Evolutionary conservation across 2,113 vertebrate genomes (phyloP).

Genomic region (Xenopus borealis): DNA sequence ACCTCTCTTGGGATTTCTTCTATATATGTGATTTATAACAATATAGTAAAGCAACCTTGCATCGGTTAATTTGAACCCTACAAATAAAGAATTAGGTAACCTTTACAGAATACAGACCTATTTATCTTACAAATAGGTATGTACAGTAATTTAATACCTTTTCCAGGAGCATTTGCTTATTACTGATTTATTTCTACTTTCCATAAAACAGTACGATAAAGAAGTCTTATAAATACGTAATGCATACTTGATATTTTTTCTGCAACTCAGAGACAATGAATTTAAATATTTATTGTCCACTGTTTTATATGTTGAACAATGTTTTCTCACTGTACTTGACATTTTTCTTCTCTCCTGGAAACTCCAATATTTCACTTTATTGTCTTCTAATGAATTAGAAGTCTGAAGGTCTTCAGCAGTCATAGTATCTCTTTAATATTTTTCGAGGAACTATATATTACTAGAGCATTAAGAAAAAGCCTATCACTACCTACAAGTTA

Average conservation of each 20-base stretch:
- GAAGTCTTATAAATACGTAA: slow-evolving; percentile 39
- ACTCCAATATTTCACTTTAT: neutral
- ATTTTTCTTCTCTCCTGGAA: slow-evolving; percentile 7
- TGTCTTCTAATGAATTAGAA: slow-evolving; percentile 9
- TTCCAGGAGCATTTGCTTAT: slow-evolving; percentile 8
- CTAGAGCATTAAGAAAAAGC: too few species aligned
- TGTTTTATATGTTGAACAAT: slow-evolving; percentile 23
- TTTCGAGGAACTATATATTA: too few species aligned
- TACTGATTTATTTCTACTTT: slow-evolving; percentile 18
- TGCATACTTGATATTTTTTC: slow-evolving; percentile 25
- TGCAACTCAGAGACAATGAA: slow-evolving; percentile 9
- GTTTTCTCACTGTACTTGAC: slow-evolving; percentile 3
- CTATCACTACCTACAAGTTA: too few species aligned
- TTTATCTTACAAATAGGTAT: slow-evolving; percentile 27
- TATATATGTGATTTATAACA: neutral
- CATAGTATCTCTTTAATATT: too few species aligned
- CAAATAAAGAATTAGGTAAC: neutral
- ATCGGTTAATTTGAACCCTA: neutral
- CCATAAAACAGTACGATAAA: slow-evolving; percentile 10
- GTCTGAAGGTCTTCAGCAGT: too few species aligned
- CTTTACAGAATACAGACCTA: slow-evolving; percentile 5
- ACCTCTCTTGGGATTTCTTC: neutral
- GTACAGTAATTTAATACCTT: slow-evolving; percentile 5
- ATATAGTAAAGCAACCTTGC: neutral
- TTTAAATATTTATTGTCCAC: slow-evolving; percentile 35